These are phyloP conservation scores for Trissolcus japonicus DNA, from an alignment of 2,888 invertebrate species.

Conservation along the genomic window DNA sequence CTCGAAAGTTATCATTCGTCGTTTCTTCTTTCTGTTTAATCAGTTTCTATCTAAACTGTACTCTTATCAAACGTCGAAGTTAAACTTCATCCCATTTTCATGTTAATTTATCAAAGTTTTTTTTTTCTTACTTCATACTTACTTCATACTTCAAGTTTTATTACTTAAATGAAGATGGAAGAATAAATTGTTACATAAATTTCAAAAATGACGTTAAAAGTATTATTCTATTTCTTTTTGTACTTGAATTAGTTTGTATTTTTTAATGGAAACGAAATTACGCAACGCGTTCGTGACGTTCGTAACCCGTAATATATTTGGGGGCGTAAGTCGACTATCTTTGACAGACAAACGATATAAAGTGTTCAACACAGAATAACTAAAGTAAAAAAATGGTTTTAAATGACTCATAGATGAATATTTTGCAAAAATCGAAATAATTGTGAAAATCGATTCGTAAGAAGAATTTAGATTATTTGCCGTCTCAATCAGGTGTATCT, in stretches of 20 bases:
- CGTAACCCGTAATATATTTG: slow-evolving; percentile 19
- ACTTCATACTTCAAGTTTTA: too few relatives aligned
- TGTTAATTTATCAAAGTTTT: too few relatives aligned
- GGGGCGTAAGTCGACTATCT: slow-evolving; percentile 34
- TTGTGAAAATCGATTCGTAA: too few relatives aligned
- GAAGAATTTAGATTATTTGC: background rate
- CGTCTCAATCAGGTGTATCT: background rate
- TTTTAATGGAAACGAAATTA: slow-evolving; percentile 18
- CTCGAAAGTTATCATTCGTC: too few relatives aligned
- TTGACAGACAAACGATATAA: slow-evolving; percentile 6
- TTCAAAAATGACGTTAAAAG: too few relatives aligned
- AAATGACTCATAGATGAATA: too few relatives aligned
- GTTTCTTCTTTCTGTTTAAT: background rate
- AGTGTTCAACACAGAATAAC: background rate
- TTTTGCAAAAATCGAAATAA: too few relatives aligned
- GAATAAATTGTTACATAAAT: too few relatives aligned
- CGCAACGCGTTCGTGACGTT: slow-evolving; percentile 19
- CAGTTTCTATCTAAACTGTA: background rate
- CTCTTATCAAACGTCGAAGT: background rate
- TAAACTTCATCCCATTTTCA: too few relatives aligned
- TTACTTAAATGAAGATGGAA: too few relatives aligned
- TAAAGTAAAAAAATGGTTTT: background rate
- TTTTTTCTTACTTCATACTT: too few relatives aligned
- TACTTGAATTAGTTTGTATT: slow-evolving; percentile 10
- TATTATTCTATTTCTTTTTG: background rate